phyloP scores from a whole-genome alignment of 2,797 vertebrate genomes.

The Paramormyrops hopkinsi region DNA sequence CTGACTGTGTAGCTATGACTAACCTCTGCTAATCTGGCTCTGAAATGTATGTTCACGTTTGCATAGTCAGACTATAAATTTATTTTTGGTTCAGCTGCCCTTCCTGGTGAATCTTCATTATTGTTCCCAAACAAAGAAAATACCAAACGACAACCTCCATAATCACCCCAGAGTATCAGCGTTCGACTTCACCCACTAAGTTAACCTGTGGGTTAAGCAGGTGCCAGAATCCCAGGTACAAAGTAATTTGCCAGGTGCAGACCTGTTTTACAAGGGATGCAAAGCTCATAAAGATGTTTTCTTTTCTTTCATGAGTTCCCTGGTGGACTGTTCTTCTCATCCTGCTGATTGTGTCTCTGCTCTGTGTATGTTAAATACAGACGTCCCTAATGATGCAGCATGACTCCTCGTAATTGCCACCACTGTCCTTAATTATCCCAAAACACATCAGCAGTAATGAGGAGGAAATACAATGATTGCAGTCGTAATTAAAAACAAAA shows the following conservation, averaged over 20 bases:
- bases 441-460: constrained; percentile 67
- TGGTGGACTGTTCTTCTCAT: background rate
- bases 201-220: background rate
- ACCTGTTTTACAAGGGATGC: background rate
- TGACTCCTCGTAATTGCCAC: constrained; percentile 47
- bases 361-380: background rate
- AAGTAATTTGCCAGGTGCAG: background rate
- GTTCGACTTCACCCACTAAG: background rate
- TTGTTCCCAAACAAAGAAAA: background rate
- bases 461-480: constrained; percentile 58
- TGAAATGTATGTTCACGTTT: background rate
- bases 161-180: background rate
- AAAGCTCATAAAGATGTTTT: background rate
- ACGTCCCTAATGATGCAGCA: constrained; percentile 35
- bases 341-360: background rate
- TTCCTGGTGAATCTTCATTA: background rate
- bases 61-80: background rate
- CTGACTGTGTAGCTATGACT: background rate
- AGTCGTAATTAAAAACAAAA: constrained; percentile 41
- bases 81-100: background rate
- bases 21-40: background rate
- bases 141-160: background rate
- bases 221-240: background rate
- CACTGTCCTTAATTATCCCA: constrained; percentile 69
- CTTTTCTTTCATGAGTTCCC: background rate